Base-by-base conservation (phyloP, 2,797 vertebrate genomes). In the Epinephelus coioides region DNA sequence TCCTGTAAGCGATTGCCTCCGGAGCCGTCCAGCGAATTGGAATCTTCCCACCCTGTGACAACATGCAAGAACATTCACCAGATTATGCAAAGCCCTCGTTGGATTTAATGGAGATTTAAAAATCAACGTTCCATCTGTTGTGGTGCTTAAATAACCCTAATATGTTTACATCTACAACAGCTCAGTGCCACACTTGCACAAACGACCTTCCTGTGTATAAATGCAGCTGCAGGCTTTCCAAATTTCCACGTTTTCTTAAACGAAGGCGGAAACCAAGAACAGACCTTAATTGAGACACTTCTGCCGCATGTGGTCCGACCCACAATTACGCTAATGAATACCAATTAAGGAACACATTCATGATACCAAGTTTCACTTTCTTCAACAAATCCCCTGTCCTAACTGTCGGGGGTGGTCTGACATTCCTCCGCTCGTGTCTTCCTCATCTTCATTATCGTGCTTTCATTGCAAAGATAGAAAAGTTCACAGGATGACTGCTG, bases 11-110 rank as follows among this genome's bases (percentile, higher is more conserved):
- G 3, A 99, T 99, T 0, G 98, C 98, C 95, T 99, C 98, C 0
- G 98, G 98, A 44, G 98, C 97, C 2, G 98, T 99, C 98, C 98
- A 99, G 89, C 98, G 95, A 85, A 99, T 99, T 11, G 98, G 98
- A 89, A 99, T 99, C 94, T 99, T 99, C 12, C 98, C 98, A 44
- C 98, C 98, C 98, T 99, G 87, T 5, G 64, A 76, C 3, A 30
- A 67, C 63, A 75, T 14, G 17, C 2, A 63, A 19, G 11, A 50
- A 47, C 13, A 56, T 62, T 76, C 27, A 76, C 8, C 23, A 18
- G 9, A 64, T 27, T n/a, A 59, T 51, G 11, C 40, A 43, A 43
- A 43, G 9, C 34, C 34, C 34, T 34, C 34, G 7, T 34, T 34
- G 7, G 34, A 34, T 8, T 34, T 34, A 34, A 43, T 10, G 11